phyloP scores from a whole-genome alignment of 2,797 vertebrate species.

The Myotis findleyi region DNA sequence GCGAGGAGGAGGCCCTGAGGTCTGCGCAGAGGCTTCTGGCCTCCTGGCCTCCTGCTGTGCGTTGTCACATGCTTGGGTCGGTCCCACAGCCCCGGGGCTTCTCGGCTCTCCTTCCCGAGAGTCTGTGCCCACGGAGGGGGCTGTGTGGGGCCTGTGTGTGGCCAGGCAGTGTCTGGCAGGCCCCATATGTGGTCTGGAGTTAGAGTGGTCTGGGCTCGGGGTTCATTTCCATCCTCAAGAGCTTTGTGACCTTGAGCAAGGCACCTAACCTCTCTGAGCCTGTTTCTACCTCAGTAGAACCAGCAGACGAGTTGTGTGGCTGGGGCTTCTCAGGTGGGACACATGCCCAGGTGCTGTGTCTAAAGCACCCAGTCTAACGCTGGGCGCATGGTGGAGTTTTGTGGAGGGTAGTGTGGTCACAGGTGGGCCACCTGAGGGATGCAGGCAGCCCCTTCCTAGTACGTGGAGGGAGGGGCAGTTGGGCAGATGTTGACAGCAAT shows the following conservation, averaged over 20 bases:
- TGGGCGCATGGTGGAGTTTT: accelerated
- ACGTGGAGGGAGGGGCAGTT: not conserved
- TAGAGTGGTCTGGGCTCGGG: not conserved
- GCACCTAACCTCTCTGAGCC: not conserved
- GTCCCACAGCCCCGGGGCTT: not conserved
- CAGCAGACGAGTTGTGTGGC: not conserved
- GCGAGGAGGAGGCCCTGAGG: accelerated
- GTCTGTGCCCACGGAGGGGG: not conserved
- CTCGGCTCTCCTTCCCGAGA: not conserved
- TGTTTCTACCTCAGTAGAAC: not conserved
- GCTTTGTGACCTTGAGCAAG: not conserved
- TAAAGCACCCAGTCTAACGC: not conserved
- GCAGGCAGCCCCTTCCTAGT: not conserved
- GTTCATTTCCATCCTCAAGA: not conserved
- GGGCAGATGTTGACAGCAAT: not conserved
- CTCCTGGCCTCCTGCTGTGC: not conserved
- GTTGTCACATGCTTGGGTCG: accelerated
- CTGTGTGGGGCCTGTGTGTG: not conserved
- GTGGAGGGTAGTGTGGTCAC: not conserved
- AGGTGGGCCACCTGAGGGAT: not conserved
- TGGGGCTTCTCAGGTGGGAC: not conserved
- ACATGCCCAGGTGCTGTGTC: accelerated
- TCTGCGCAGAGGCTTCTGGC: not conserved
- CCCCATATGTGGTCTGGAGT: not conserved
- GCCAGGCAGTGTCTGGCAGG: not conserved